phyloP scores from a whole-genome alignment of 2,113 vertebrate genomes.

The Eulacestoma nigropectus region DNA sequence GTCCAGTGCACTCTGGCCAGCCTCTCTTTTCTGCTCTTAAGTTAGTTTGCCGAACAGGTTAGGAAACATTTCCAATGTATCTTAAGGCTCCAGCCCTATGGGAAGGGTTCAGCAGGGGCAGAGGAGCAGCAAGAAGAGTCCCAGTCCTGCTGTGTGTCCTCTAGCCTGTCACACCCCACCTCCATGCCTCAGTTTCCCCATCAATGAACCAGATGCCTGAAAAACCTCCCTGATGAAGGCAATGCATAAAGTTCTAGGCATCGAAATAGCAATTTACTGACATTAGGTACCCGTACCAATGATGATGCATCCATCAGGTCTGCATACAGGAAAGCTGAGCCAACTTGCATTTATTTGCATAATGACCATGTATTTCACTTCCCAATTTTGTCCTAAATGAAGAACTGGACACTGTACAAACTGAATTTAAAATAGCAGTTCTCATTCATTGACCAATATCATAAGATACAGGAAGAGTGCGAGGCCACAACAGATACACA shows the following conservation, averaged over 20 bases:
- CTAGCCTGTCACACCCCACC: fast-evolving
- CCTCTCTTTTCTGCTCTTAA: neutral
- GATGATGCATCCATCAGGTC: neutral
- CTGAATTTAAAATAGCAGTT: neutral
- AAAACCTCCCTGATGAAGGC: neutral
- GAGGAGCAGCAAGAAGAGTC: neutral
- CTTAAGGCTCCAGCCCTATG: neutral
- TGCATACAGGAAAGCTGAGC: neutral
- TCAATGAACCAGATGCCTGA: neutral
- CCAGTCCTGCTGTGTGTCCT: neutral
- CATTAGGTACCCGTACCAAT: neutral
- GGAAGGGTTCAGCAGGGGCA: neutral
- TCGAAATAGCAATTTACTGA: neutral
- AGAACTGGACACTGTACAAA: neutral
- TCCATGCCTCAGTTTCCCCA: neutral
- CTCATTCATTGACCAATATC: neutral
- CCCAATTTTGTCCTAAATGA: neutral
- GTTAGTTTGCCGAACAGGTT: neutral
- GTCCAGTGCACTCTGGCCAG: neutral
- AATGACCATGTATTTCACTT: neutral
- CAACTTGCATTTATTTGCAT: neutral
- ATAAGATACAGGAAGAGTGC: neutral
- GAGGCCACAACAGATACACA: neutral
- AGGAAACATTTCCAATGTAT: neutral
- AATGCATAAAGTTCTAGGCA: neutral